These are phyloP conservation scores for Maniola hyperantus DNA, from an alignment of 2,888 invertebrate species.

Conservation along the genomic window DNA sequence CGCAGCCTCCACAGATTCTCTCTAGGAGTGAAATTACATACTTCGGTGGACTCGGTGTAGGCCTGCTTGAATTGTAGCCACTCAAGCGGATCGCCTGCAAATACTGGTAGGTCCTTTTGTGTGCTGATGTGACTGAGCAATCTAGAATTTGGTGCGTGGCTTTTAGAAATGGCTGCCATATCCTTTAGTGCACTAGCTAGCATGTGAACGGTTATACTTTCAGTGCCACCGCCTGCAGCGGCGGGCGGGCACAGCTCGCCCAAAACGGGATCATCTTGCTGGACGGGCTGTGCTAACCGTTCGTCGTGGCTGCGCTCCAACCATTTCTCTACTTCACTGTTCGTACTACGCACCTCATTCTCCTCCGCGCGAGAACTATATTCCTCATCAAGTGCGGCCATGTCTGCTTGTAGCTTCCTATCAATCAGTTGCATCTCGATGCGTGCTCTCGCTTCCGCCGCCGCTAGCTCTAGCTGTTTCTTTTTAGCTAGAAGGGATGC, in stretches of 20 bases:
- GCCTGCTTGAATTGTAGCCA: constrained; percentile 44
- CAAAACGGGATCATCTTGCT: too few species aligned
- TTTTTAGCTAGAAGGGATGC: not conserved
- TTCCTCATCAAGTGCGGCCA: not conserved
- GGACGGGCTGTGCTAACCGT: not conserved
- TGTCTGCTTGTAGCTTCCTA: not conserved
- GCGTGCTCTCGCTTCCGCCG: not conserved
- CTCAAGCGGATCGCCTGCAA: constrained; percentile 43
- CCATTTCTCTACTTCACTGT: not conserved
- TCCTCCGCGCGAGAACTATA: not conserved
- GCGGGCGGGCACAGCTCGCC: not conserved
- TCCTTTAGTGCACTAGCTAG: not conserved
- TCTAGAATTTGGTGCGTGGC: too few species aligned
- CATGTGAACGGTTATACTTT: too few species aligned
- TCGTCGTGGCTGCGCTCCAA: not conserved
- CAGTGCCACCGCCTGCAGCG: not conserved
- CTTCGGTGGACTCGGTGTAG: constrained; percentile 39
- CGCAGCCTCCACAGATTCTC: constrained; percentile 44
- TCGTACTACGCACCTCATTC: not conserved
- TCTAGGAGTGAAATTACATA: constrained; percentile 39
- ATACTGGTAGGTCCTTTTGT: constrained; percentile 37
- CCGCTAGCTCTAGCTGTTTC: not conserved
- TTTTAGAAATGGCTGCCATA: not conserved
- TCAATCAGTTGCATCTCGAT: not conserved
- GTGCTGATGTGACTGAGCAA: constrained; percentile 36